phyloP scores from a whole-genome alignment of 2,797 vertebrate genomes.

The Antennarius maculatus region DNA sequence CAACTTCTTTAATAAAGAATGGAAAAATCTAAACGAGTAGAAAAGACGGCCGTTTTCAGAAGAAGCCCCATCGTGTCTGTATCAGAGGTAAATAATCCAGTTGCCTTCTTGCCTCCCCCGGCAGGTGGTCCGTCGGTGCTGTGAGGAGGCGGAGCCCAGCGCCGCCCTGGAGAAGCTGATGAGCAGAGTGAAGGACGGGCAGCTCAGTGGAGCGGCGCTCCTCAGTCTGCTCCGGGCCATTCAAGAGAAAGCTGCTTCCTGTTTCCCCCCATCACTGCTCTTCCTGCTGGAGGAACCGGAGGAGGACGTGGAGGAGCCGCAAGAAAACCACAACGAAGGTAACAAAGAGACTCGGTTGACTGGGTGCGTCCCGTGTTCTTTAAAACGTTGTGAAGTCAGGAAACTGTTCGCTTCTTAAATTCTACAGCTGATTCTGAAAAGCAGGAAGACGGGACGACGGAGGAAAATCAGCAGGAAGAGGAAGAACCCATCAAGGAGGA shows the following conservation, averaged over 20 bases:
- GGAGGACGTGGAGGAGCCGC: slow-evolving; percentile 15
- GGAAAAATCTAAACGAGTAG: not conserved
- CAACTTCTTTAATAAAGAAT: not conserved
- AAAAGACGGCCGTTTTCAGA: too few species aligned
- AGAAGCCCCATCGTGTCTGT: too few species aligned
- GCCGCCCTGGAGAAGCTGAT: slow-evolving; percentile 75
- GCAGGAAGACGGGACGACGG: slow-evolving; percentile 3
- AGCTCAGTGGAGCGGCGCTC: slow-evolving; percentile 75
- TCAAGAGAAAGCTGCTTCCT: slow-evolving; percentile 62
- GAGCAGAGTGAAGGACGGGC: slow-evolving; percentile 76
- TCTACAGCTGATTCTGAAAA: slow-evolving; percentile 18
- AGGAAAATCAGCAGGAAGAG: slow-evolving; percentile 1
- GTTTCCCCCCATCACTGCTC: slow-evolving; percentile 54
- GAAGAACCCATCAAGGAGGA: slow-evolving; percentile 39
- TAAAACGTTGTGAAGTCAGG: not conserved
- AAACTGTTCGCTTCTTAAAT: not conserved
- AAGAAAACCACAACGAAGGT: slow-evolving; percentile 38
- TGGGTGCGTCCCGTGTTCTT: too few species aligned
- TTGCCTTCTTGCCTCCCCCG: not conserved
- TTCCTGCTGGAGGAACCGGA: slow-evolving; percentile 72
- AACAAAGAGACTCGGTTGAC: not conserved
- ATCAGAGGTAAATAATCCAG: not conserved
- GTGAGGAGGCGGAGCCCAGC: slow-evolving; percentile 69
- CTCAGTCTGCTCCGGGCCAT: slow-evolving; percentile 78
- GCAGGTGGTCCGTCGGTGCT: slow-evolving; percentile 86